A percentile compares a stretch with the other conserved stretches of the same genome.
Evolutionary conservation across 2,113 vertebrate species (phyloP).

Genomic region (Atractosteus spatula): DNA sequence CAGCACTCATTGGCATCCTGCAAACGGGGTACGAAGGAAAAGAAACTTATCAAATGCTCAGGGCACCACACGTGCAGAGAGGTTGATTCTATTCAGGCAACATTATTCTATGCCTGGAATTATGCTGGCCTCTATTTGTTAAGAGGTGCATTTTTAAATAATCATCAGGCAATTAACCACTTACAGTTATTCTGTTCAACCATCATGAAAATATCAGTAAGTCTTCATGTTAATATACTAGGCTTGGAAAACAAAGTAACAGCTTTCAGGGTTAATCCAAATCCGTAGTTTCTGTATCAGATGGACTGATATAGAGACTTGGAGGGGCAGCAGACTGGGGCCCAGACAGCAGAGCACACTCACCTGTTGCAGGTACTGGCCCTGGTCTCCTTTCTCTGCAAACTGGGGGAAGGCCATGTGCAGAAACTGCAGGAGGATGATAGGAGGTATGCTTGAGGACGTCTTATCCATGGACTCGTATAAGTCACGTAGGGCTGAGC

Average conservation of each 20-base stretch:
- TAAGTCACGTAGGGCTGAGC: constrained; percentile 91
- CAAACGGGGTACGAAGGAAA: constrained; percentile 10
- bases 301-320: too few species aligned
- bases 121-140: too few species aligned
- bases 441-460: constrained; percentile 95
- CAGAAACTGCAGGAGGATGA: constrained; percentile 96
- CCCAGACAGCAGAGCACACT: constrained; percentile 12
- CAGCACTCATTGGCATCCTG: constrained; percentile 98
- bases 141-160: too few species aligned
- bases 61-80: background rate
- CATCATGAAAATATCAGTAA: too few species aligned
- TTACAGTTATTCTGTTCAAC: too few species aligned
- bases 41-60: background rate
- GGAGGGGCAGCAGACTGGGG: background rate
- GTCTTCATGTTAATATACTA: too few species aligned
- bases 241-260: too few species aligned
- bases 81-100: too few species aligned
- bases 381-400: constrained; percentile 96
- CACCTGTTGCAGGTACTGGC: constrained; percentile 97
- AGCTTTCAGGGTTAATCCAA: too few species aligned
- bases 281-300: too few species aligned
- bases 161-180: too few species aligned
- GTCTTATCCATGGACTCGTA: constrained; percentile 99
- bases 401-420: constrained; percentile 99
- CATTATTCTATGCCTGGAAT: too few species aligned